Evolutionary conservation across 1,140 invertebrate genomes (phyloP).

Genomic region (Drosophila prosaltans): DNA sequence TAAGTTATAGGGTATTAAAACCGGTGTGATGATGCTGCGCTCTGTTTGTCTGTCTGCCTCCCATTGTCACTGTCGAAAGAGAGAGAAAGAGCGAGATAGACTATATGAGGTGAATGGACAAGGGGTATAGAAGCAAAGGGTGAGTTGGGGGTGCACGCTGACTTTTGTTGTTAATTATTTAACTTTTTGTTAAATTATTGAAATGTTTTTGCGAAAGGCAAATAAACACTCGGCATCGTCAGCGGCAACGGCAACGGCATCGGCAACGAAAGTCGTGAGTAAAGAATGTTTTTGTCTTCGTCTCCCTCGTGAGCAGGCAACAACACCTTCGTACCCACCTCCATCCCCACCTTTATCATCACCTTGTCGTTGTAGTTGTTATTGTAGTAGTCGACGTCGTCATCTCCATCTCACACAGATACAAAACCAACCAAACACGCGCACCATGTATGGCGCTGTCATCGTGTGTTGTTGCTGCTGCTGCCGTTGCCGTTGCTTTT

Average conservation of each 20-base stretch:
- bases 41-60: conserved; percentile 14
- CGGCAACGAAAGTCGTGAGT: conserved; percentile 60
- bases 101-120: background rate
- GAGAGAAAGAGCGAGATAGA: background rate
- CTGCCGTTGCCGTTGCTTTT: conserved; percentile 22
- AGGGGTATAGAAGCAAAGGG: background rate
- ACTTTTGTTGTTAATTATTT: conserved; percentile 77
- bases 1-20: conserved; percentile 18
- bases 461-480: conserved; percentile 31
- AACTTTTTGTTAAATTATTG: conserved; percentile 76
- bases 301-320: conserved; percentile 14
- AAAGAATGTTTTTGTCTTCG: conserved; percentile 67
- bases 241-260: conserved; percentile 22
- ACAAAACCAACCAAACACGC: conserved; percentile 56
- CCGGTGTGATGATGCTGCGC: conserved; percentile 37
- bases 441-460: conserved; percentile 70
- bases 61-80: conserved; percentile 23
- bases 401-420: conserved; percentile 41
- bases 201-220: conserved; percentile 69
- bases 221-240: conserved; percentile 48
- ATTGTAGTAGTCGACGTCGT: conserved; percentile 6
- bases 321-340: conserved; percentile 1
- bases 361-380: conserved; percentile 4
- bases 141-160: conserved; percentile 13
- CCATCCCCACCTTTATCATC: background rate